Conservation (phyloP, 2,113 vertebrate species). For the Cephalopholis sonnerati region DNA sequence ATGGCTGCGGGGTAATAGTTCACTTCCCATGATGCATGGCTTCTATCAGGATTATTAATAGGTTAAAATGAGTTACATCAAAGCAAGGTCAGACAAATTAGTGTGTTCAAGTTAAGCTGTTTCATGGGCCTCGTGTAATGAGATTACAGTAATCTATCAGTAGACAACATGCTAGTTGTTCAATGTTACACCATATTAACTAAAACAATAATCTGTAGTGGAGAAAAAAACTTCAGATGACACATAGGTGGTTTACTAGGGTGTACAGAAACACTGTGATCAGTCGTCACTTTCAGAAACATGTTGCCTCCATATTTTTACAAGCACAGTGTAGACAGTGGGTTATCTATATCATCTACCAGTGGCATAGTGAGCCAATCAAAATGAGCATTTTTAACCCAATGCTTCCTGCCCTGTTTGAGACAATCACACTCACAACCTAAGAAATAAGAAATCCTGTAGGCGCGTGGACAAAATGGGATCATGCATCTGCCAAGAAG, state of each 20-base stretch:
- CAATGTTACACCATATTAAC: neutral
- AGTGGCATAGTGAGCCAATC: too few species aligned
- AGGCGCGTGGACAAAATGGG: neutral
- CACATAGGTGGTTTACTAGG: neutral
- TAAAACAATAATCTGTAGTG: neutral
- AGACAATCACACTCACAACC: neutral
- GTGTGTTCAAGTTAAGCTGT: neutral
- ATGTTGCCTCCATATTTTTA: neutral
- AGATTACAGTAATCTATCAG: neutral
- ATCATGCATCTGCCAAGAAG: too few species aligned
- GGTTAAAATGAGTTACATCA: neutral
- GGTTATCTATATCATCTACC: too few species aligned
- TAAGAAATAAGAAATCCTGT: neutral
- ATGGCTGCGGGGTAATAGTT: slow-evolving; percentile 24
- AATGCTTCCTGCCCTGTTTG: neutral
- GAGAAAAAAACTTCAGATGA: neutral
- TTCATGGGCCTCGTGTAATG: slow-evolving; percentile 8
- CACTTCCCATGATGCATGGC: slow-evolving; percentile 23
- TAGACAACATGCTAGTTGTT: neutral
- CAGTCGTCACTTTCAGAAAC: neutral
- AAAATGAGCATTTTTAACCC: too few species aligned
- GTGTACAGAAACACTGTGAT: neutral
- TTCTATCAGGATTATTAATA: slow-evolving; percentile 44
- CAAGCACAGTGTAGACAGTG: too few species aligned
- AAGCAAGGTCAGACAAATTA: slow-evolving; percentile 36